Base-by-base conservation (phyloP, 2,113 vertebrate species). In the Cyphomyrus plagiostoma region DNA sequence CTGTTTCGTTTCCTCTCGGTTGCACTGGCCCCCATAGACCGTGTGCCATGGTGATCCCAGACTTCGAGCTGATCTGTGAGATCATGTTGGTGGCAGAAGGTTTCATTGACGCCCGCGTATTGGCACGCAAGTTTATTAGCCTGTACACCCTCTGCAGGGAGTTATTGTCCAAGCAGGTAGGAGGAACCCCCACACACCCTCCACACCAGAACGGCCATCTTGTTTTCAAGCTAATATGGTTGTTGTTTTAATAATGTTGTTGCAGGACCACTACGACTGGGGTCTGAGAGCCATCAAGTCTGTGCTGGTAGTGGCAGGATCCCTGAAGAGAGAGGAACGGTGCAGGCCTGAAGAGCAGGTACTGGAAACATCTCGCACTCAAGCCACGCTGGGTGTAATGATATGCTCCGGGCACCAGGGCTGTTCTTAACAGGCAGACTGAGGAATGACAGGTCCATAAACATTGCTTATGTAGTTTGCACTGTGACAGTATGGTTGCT, bases 51-150 rank as follows among this genome's bases (percentile, higher is more conserved):
- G 94, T 97, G 88, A 96, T 97, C 93, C 96, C 96, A 87, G 95
- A 96, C 91, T 96, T 96, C 70, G 94, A 96, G 91, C 91, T 96
- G 62, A 97, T 97, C 30, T 97, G 96, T 94, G 97, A 97, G 94
- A 96, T 95, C 91, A 94, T 93, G 93, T 91, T 97, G 93, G 94
- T 96, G 48, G 96, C 94, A 19, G 96, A 96, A 91, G 94, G 96
- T 70, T 96, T 95, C 87, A 92, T 97, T 88, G 95, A 96, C 85
- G 96, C 95, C 48, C 94, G 95, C 23, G 93, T 95, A 90, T 90
- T 96, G 45, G 93, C 95, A 23, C 96, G 94, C 92, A 97, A 97
- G 89, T 96, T 97, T 90, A 97, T 97, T 88, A 96, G 93, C 91
- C 94, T 97, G 88, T 96, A 96, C 66, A 95, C 92, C 39, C 94